Evolutionary conservation across 2,797 vertebrate species (phyloP), one percentile per base, ranked within the genome.

Genomic region (Melanotaenia nigrans): DNA sequence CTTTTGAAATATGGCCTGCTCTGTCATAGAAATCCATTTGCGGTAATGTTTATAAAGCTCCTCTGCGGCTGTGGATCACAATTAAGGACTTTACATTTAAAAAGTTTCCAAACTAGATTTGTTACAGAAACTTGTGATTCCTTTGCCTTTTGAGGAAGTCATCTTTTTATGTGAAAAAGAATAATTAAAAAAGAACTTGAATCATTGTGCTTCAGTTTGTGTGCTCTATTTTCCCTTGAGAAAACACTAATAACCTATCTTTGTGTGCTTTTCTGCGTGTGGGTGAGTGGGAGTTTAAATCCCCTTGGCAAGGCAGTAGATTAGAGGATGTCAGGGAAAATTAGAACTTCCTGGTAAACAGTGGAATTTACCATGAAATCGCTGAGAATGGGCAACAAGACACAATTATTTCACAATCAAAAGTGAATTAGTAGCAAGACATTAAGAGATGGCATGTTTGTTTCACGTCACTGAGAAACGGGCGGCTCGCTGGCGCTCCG

Each of bases 141-240:
- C 33, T 64, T 55, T 1, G 13, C 32, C 33, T 58, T 73, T 54
- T 63, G 10, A 69, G 42, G 6, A 16, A 6, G 45, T 74, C 75
- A 40, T 67, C 40, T 72, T 60, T 64, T 81, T 76, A 77, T 78
- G 62, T 77, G 30, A 83, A 86, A 78, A 79, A 78, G 82, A 78
- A 79, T 54, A 28, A 25, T 14, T 24, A 35, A 35, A 35, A 35
- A 35, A 35, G 9, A 16, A 40, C 57, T 71, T 30, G 36, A 79
- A 71, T 79, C 30, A 36, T 35, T 70, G 55, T 42, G 51, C 4
- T 30, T 66, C n/a, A 60, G 7, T 85, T 70, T 54, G 28, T 77
- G 4, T 83, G 40, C 54, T 65, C 35, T 20, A 38, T 68, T 61
- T 73, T 65, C 28, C 40, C 54, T 49, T 0, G 13, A 40, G 68